A percentile compares a stretch with the other conserved stretches of the same genome.
phyloP scores from a whole-genome alignment of 2,113 vertebrate genomes.

The Ginglymostoma cirratum region DNA sequence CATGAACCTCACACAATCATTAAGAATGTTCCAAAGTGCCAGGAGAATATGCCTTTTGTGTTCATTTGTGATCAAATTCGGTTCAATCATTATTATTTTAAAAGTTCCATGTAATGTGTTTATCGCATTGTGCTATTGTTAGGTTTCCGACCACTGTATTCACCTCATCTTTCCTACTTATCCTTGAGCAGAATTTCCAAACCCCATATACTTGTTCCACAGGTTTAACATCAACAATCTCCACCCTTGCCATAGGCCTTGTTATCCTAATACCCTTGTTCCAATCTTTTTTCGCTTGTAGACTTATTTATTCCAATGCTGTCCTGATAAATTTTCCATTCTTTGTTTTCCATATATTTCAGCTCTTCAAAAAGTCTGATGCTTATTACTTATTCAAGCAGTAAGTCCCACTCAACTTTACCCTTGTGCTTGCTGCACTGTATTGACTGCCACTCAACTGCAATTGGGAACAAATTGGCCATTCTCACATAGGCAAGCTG shows the following conservation, averaged over 20 bases:
- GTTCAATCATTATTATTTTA: conserved; percentile 2
- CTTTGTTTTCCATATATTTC: not conserved
- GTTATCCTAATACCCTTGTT: not conserved
- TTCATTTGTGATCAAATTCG: not conserved
- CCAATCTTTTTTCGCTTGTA: not conserved
- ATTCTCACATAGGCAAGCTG: too few relatives aligned
- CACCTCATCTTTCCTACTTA: not conserved
- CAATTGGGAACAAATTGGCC: too few relatives aligned
- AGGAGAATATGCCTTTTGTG: not conserved
- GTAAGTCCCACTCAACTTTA: not conserved
- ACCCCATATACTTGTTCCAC: not conserved
- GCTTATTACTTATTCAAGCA: too few relatives aligned
- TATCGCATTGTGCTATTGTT: not conserved
- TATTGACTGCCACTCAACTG: too few relatives aligned
- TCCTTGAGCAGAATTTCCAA: not conserved
- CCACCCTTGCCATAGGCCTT: not conserved
- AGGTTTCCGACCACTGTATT: not conserved
- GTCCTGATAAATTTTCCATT: not conserved
- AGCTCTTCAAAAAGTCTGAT: not conserved
- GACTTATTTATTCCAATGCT: not conserved
- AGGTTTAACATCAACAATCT: not conserved
- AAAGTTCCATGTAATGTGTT: not conserved
- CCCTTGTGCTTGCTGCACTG: not conserved
- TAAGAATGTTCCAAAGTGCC: not conserved
- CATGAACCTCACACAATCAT: not conserved